Percentiles rank a stretch among this genome's conserved stretches.
Conservation (phyloP, 2,797 vertebrate genomes). For the Crypturellus tataupa region DNA sequence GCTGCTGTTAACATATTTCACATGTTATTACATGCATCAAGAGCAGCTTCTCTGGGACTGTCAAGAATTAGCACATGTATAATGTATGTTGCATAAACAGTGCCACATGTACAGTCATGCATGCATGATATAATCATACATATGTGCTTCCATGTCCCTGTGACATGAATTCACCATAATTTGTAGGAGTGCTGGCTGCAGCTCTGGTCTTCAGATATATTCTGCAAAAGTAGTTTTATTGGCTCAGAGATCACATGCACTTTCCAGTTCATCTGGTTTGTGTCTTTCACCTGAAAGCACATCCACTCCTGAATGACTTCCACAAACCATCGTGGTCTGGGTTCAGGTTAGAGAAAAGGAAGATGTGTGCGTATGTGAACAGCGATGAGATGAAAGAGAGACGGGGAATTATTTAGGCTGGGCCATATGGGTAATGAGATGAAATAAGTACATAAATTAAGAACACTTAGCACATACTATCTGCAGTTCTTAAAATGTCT, state of each 20-base stretch:
- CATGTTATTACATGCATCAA: neutral
- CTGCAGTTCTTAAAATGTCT: neutral
- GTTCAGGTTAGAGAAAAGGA: neutral
- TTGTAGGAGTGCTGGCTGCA: neutral
- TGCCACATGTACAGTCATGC: neutral
- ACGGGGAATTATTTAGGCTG: neutral
- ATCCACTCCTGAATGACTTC: neutral
- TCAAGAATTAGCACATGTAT: neutral
- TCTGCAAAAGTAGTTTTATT: neutral
- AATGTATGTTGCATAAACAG: neutral
- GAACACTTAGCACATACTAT: neutral
- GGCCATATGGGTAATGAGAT: neutral
- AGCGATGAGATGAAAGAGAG: neutral
- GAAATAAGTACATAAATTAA: constrained; percentile 14
- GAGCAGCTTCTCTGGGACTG: neutral
- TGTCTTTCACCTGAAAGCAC: constrained; percentile 18
- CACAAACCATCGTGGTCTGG: neutral
- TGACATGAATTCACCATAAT: neutral
- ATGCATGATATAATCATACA: neutral
- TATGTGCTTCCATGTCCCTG: neutral
- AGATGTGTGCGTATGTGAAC: neutral
- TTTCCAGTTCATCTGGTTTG: neutral
- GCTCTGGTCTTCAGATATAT: neutral
- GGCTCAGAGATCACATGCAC: neutral
- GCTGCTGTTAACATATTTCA: neutral